phyloP scores from a whole-genome alignment of 2,797 vertebrate species.

The Siniperca scherzeri region DNA sequence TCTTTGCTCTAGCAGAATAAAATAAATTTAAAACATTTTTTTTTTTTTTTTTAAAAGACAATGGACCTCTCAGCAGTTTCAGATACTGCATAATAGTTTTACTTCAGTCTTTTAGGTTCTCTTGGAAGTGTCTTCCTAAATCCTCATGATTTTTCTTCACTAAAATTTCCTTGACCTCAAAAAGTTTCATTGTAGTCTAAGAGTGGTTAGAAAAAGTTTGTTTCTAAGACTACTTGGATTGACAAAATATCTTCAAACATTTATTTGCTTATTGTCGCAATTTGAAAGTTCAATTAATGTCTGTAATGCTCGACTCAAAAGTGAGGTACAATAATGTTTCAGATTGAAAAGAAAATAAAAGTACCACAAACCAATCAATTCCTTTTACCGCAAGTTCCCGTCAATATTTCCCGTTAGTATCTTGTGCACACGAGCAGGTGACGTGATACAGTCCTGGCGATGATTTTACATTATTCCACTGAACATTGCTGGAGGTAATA shows the following conservation, averaged over 20 bases:
- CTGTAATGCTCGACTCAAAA: not conserved
- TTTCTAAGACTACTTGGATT: not conserved
- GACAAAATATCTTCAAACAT: not conserved
- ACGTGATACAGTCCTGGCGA: not conserved
- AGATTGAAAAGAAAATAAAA: not conserved
- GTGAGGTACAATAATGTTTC: not conserved
- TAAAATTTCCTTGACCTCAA: not conserved
- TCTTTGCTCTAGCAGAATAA: not conserved
- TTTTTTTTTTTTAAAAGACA: not conserved
- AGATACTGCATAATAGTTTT: not conserved
- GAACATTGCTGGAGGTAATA: not conserved
- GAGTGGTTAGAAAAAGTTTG: not conserved
- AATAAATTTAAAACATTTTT: too few relatives aligned
- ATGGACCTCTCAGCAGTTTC: not conserved
- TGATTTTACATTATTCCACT: not conserved
- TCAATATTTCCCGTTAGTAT: not conserved
- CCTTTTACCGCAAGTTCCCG: not conserved
- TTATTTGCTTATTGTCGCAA: not conserved
- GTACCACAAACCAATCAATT: not conserved
- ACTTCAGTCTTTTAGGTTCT: not conserved
- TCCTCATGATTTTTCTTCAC: not conserved
- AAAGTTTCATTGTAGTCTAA: not conserved
- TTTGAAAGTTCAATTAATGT: not conserved
- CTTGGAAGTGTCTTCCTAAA: not conserved
- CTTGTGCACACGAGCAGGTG: not conserved